Percentiles rank a stretch among this genome's conserved stretches.
Evolutionary conservation across 2,888 invertebrate species (phyloP).

Genomic region (Temnothorax rugatulus): DNA sequence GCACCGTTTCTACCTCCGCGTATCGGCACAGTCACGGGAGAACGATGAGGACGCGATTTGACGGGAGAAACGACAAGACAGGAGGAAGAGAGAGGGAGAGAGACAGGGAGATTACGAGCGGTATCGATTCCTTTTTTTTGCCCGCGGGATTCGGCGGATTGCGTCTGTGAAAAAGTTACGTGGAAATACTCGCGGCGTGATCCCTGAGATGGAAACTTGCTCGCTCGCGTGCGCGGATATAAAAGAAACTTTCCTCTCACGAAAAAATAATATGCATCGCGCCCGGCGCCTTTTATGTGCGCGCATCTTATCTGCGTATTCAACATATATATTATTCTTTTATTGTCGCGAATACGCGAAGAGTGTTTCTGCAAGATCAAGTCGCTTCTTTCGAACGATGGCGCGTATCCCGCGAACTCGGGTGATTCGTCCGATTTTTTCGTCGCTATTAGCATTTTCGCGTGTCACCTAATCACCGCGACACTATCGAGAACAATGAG

Average conservation of each 20-base stretch:
- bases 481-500: slow-evolving; percentile 7
- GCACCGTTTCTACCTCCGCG: slow-evolving; percentile 26
- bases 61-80: slow-evolving; percentile 13
- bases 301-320: slow-evolving; percentile 30
- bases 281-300: slow-evolving; percentile 38
- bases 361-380: slow-evolving; percentile 7
- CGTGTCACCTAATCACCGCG: slow-evolving; percentile 33
- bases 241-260: slow-evolving; percentile 45
- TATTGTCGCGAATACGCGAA: slow-evolving; percentile 7
- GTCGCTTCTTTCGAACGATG: background rate
- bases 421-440: slow-evolving; percentile 54
- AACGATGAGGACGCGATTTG: too few relatives aligned
- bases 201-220: slow-evolving; percentile 52
- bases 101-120: slow-evolving; percentile 1
- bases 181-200: slow-evolving; percentile 46
- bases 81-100: background rate
- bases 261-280: slow-evolving; percentile 48
- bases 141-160: slow-evolving; percentile 39
- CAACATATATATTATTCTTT: slow-evolving; percentile 17
- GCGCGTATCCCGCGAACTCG: too few relatives aligned
- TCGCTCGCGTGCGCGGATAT: slow-evolving; percentile 46
- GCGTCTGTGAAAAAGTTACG: slow-evolving; percentile 36
- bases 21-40: slow-evolving; percentile 27
- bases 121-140: slow-evolving; percentile 48
- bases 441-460: slow-evolving; percentile 53